Base-by-base conservation (phyloP, 37 sponge, comb jelly and placozoan genomes). In the Chondrosia reniformis region DNA sequence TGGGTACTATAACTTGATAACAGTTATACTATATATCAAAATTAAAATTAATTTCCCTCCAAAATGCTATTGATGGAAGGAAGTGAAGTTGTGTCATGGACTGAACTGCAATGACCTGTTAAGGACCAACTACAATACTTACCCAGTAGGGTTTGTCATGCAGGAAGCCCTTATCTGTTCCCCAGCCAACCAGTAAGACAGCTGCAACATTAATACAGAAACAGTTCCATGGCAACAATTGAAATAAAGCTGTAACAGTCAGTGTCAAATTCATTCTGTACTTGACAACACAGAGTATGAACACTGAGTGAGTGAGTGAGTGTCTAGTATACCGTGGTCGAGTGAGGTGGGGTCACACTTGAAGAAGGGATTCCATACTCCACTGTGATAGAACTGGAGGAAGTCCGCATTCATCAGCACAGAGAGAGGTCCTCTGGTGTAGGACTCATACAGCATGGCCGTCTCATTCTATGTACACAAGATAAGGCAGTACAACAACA, bases 331-430 rank as follows among this genome's bases (percentile, higher is more conserved):
- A 89, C 89, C 92, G 55, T 93, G 94, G 63, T 93, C 89, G 10
- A 82, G 71, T 33, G 65, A 55, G 28, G 49, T 38, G 0, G 63
- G 15, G 44, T 80, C 52, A 44, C 94, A 85, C 45, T 62, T 42
- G 0, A 80, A 40, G 22, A 65, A 22, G 25, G 94, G 87, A 52
- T 89, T 79, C 90, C 89, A 93, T 43, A 93, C 94, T 12, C 94
- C 94, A 38, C 77, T 72, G 75, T 83, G 87, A 73, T 93, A 93
- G 84, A 93, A 93, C 80, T 93, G 89, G n/a, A 93, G 87, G 4
- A 84, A 17, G 9, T 28, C 74, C 15, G 94, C 94, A 79, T 93
- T 65, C 5, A 93, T 84, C 24, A 82, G 58, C 4, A 93, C 79
- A 0, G 94, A 93, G 38, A 93, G 87, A 8, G 94, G 94, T 24